A percentile compares a stretch with the other conserved stretches of the same genome.
Conservation (phyloP, 2,113 vertebrate genomes). For the Copsychus sechellarum region DNA sequence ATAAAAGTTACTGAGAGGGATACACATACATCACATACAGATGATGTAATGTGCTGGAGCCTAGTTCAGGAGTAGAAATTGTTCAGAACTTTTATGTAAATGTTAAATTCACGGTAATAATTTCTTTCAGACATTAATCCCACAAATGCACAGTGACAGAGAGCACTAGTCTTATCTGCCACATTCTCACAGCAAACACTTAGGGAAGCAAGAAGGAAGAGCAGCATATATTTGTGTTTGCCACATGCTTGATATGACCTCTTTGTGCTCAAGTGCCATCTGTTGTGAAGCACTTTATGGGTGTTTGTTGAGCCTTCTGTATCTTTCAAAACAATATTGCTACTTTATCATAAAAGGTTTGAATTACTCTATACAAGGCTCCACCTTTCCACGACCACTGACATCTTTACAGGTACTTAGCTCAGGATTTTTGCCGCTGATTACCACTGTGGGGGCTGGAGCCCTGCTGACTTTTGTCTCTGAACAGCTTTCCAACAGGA, state of each 20-base stretch:
- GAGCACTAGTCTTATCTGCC: not conserved
- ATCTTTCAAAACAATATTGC: not conserved
- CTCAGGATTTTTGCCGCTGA: not conserved
- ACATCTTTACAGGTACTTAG: not conserved
- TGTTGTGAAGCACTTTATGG: not conserved
- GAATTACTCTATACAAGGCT: not conserved
- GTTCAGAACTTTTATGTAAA: not conserved
- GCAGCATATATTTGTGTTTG: not conserved
- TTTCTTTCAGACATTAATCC: not conserved
- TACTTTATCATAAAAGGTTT: not conserved
- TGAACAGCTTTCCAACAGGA: not conserved
- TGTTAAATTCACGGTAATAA: not conserved
- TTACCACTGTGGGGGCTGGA: not conserved
- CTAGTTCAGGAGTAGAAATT: not conserved
- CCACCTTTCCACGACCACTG: not conserved
- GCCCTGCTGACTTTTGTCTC: not conserved
- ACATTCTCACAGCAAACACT: not conserved
- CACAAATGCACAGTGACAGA: not conserved
- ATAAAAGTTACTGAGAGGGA: not conserved
- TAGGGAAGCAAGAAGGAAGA: not conserved
- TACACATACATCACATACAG: not conserved
- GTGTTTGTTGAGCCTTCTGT: not conserved
- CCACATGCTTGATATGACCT: not conserved
- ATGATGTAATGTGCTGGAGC: not conserved
- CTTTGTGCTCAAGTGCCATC: not conserved